phyloP scores from a whole-genome alignment of 2,888 invertebrate genomes.

The Drosophila hamatofila region DNA sequence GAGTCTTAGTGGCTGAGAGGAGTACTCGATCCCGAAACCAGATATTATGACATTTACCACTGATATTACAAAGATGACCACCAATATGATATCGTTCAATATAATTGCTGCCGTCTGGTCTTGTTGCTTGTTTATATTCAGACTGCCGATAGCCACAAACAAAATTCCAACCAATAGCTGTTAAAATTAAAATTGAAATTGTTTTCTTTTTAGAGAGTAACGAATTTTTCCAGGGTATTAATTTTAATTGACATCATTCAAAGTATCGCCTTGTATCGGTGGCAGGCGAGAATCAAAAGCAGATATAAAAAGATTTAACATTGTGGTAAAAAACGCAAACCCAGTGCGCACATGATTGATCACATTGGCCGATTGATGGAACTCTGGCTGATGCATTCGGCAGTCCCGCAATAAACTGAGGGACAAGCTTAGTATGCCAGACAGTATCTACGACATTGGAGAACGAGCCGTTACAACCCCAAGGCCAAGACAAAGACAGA shows the following conservation, averaged over 20 bases:
- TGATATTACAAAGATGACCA: conserved; percentile 93
- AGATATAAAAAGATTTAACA: conserved; percentile 91
- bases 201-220: conserved; percentile 37
- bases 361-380: conserved; percentile 89
- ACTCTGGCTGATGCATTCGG: conserved; percentile 90
- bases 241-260: conserved; percentile 67
- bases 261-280: conserved; percentile 69
- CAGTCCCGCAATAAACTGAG: conserved; percentile 92
- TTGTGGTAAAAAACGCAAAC: conserved; percentile 90
- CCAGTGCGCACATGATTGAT: conserved; percentile 91
- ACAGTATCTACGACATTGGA: conserved; percentile 87
- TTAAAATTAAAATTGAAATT: conserved; percentile 81
- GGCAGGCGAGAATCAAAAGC: conserved; percentile 90
- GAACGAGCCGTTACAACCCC: conserved; percentile 51
- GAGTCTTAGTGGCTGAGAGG: conserved; percentile 88
- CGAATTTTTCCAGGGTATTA: conserved; percentile 2
- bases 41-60: conserved; percentile 93
- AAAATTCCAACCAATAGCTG: conserved; percentile 93
- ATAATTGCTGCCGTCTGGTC: conserved; percentile 92
- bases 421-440: conserved; percentile 90
- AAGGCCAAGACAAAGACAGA: conserved; percentile 8
- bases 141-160: conserved; percentile 92
- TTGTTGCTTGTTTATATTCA: conserved; percentile 91
- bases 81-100: conserved; percentile 92
- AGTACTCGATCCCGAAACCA: conserved; percentile 93